Conservation (phyloP, 2,113 vertebrate species). For the Forbesichthys papilliferus region DNA sequence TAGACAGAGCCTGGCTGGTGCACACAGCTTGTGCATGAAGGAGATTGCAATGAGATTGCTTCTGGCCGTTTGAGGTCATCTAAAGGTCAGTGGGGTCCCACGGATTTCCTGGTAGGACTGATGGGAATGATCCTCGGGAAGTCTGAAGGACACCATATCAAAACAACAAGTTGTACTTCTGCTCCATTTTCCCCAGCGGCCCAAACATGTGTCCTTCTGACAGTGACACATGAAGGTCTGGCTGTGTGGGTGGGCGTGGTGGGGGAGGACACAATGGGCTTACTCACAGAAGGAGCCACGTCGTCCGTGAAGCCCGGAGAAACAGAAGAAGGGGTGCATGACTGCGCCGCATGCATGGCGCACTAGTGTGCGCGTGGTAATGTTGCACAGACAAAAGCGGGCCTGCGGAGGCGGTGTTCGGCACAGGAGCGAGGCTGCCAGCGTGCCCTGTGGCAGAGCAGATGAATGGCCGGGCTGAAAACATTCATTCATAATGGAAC, state of each 20-base stretch:
- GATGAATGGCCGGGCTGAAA: constrained; percentile 63
- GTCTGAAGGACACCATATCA: too few species aligned
- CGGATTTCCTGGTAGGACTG: constrained; percentile 1
- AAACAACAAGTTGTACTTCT: too few species aligned
- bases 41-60: background rate
- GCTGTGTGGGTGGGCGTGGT: background rate
- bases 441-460: constrained; percentile 43
- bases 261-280: constrained; percentile 4
- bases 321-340: background rate
- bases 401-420: constrained; percentile 15
- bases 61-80: background rate
- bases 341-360: too few species aligned
- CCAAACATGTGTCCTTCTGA: too few species aligned
- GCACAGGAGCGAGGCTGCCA: constrained; percentile 42
- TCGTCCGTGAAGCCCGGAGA: constrained; percentile 21
- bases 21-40: constrained; percentile 41
- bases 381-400: constrained; percentile 23
- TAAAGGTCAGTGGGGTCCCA: background rate
- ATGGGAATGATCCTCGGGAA: too few species aligned
- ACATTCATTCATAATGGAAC: constrained; percentile 69
- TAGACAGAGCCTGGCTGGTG: constrained; percentile 49
- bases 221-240: too few species aligned
- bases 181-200: too few species aligned
- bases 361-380: too few species aligned
- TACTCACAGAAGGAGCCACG: constrained; percentile 12